These are phyloP conservation scores for Sclerurus mexicanus DNA, from an alignment of 2,113 vertebrate species.

Conservation along the genomic window DNA sequence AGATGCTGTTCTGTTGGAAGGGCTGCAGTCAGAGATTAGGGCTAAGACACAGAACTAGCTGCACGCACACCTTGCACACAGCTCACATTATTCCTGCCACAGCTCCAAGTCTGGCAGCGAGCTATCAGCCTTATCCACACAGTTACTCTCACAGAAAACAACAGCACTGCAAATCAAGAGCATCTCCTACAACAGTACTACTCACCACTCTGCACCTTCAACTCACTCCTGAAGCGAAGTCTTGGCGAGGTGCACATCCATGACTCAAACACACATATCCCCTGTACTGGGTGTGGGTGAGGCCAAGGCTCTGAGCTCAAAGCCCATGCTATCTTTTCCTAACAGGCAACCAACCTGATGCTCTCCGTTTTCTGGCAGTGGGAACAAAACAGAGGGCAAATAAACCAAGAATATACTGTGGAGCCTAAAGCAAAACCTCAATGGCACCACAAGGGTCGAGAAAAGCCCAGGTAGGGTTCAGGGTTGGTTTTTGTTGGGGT, in stretches of 20 bases:
- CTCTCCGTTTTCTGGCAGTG: background rate
- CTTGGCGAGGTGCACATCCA: accelerated
- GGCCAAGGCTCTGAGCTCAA: background rate
- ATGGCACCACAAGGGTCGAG: background rate
- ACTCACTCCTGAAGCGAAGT: background rate
- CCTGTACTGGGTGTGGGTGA: accelerated
- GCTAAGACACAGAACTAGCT: background rate
- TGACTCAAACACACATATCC: accelerated
- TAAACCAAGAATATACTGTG: background rate
- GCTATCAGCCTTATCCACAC: background rate
- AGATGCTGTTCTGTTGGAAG: background rate
- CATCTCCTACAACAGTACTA: background rate
- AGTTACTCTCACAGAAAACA: accelerated
- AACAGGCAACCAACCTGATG: background rate
- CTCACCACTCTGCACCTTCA: background rate
- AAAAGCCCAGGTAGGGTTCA: background rate
- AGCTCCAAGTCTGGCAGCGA: accelerated
- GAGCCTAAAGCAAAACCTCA: background rate
- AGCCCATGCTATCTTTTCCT: accelerated
- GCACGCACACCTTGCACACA: background rate
- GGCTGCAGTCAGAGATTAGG: background rate
- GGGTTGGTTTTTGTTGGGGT: background rate
- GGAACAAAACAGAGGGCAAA: background rate
- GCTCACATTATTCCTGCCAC: background rate
- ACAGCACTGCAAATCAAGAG: background rate